Evolutionary conservation across 2,888 invertebrate genomes (phyloP), one percentile per base, ranked within the genome.

Genomic region (Metallyticus violacea): DNA sequence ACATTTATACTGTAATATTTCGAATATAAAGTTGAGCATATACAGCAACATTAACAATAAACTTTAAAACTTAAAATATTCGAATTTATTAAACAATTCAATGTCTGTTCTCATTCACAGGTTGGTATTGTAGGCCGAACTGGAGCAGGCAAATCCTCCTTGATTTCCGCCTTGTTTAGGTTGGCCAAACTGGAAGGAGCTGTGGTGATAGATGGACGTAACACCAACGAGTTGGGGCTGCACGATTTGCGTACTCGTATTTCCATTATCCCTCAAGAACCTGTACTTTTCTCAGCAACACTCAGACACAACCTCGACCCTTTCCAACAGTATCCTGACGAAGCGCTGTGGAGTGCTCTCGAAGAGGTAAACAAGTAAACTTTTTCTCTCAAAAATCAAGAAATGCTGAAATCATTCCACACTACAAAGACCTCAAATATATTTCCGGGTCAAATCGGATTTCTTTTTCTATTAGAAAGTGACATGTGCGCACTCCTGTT

Each of bases 291-390:
- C 91, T 96, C 96, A 0, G 96, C 96, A 6, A 95, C 96, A n/a
- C 91, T 98, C 79, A 93, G 98, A 7, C 95, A 96, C 90, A 98
- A 98, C 91, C 93, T 98, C 90, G 97, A 97, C 93, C 97, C 97
- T 0, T 96, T 97, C 90, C 93, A 95, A 86, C 94, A 95, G 90
- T 94, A 94, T 88, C 93, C 93, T 0, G 97, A 97, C 89, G 94
- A 93, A 0, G 93, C 94, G 26, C 93, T 98, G 88, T 97, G 97
- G 97, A 93, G 93, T 88, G 96, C 96, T 0, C 91, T 98, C 77
- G 95, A 94, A 88, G 94, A 95, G 89, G 95, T 94, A 89, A 29
- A 7, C n/a, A n/a, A n/a, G n/a, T n/a, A n/a, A n/a, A n/a, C n/a
- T n/a, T n/a, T n/a, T n/a, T n/a, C n/a, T n/a, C n/a, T n/a, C n/a